These are phyloP conservation scores for Schlechtendalia chinensis DNA, from an alignment of 1,140 invertebrate genomes.

Conservation along the genomic window DNA sequence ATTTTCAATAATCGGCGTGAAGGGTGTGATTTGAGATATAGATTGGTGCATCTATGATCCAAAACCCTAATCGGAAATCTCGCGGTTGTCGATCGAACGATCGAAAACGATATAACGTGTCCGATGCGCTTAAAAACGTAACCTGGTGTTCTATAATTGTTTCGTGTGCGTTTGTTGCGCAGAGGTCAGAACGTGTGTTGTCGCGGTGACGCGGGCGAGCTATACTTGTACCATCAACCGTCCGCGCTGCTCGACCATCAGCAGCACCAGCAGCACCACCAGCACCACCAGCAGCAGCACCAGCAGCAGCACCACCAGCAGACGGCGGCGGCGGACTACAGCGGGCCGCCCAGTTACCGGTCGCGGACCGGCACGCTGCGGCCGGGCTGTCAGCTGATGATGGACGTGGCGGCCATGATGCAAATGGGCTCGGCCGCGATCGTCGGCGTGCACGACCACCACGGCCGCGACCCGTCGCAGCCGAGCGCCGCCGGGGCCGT, in stretches of 20 bases:
- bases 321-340: conserved; percentile 54
- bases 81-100: too few species aligned
- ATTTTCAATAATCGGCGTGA: too few species aligned
- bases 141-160: too few species aligned
- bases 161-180: conserved; percentile 9
- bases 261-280: conserved; percentile 13
- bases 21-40: too few species aligned
- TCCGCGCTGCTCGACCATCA: conserved; percentile 7
- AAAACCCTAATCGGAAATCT: too few species aligned
- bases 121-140: too few species aligned
- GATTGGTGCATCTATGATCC: too few species aligned
- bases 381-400: conserved; percentile 51
- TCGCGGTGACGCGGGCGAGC: conserved; percentile 29
- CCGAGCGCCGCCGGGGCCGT: conserved; percentile 54
- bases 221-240: conserved; percentile 36
- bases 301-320: conserved; percentile 4
- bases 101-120: too few species aligned
- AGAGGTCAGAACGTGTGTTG: conserved; percentile 52
- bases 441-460: conserved; percentile 1
- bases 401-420: conserved; percentile 9
- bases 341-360: conserved; percentile 64
- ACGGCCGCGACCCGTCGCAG: conserved; percentile 56
- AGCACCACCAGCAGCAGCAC: background rate
- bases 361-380: conserved; percentile 56
- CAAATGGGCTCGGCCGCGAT: too few species aligned